A percentile compares a stretch with the other conserved stretches of the same genome.
Evolutionary conservation across 2,888 invertebrate species (phyloP).

Genomic region (Nemapogon koenigi): DNA sequence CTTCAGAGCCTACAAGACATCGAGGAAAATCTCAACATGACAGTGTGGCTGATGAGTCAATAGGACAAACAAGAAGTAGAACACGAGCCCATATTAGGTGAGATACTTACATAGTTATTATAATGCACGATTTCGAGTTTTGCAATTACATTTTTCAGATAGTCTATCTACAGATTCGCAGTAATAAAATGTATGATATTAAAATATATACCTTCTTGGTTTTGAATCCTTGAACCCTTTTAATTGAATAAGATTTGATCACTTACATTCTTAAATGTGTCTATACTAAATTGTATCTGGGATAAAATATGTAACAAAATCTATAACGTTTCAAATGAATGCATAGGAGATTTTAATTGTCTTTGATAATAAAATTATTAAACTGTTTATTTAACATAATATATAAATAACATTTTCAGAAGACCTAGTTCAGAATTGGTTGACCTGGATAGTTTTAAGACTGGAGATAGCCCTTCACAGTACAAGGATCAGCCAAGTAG

Average conservation of each 20-base stretch:
- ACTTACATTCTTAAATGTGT: background rate
- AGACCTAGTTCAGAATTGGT: slow-evolving; percentile 82
- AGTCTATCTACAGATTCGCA: too few species aligned
- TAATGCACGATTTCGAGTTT: background rate
- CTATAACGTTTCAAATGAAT: too few species aligned
- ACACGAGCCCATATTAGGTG: slow-evolving; percentile 68
- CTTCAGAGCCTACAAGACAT: slow-evolving; percentile 47
- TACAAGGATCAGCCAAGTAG: slow-evolving; percentile 54
- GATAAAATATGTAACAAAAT: too few species aligned
- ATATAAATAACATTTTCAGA: slow-evolving; percentile 35
- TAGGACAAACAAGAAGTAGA: slow-evolving; percentile 56
- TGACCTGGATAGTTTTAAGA: slow-evolving; percentile 83
- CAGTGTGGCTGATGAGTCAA: slow-evolving; percentile 53
- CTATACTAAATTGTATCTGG: too few species aligned
- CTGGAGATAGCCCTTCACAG: slow-evolving; percentile 64
- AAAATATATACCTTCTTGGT: background rate
- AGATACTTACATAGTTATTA: background rate
- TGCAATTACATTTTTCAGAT: too few species aligned
- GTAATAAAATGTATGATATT: too few species aligned
- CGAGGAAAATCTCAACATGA: slow-evolving; percentile 38
- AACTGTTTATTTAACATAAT: slow-evolving; percentile 1
- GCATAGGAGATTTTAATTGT: too few species aligned
- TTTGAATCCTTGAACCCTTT: too few species aligned
- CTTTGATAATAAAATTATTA: too few species aligned
- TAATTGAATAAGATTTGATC: background rate